phyloP scores from a whole-genome alignment of 2,888 invertebrate genomes.

The Suillia variegata region DNA sequence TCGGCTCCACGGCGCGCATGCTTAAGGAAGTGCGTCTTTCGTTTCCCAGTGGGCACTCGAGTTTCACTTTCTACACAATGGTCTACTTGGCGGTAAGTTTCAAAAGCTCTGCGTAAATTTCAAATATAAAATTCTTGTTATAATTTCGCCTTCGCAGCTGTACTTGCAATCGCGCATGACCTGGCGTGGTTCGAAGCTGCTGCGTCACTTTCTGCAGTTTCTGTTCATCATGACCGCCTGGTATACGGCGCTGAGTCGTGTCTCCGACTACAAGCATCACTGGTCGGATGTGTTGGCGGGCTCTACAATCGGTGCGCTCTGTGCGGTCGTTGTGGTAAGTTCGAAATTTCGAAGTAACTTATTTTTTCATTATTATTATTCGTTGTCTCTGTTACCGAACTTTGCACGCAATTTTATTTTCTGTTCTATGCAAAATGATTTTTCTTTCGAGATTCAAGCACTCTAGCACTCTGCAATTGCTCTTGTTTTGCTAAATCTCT shows the following conservation, averaged over 20 bases:
- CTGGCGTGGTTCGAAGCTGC: slow-evolving; percentile 79
- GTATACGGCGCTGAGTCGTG: slow-evolving; percentile 86
- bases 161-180: slow-evolving; percentile 86
- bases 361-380: slow-evolving; percentile 6
- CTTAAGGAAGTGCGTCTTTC: slow-evolving; percentile 82
- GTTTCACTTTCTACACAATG: slow-evolving; percentile 87
- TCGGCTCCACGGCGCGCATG: slow-evolving; percentile 63
- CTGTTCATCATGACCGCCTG: slow-evolving; percentile 78
- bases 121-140: not conserved
- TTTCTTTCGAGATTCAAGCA: not conserved
- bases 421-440: too few species aligned
- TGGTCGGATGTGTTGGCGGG: slow-evolving; percentile 96
- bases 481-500: not conserved
- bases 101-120: slow-evolving; percentile 8
- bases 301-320: slow-evolving; percentile 69
- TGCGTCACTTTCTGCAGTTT: slow-evolving; percentile 86
- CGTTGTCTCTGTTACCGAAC: not conserved
- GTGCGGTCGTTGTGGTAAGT: slow-evolving; percentile 75
- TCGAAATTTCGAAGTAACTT: slow-evolving; percentile 7
- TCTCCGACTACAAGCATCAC: slow-evolving; percentile 97
- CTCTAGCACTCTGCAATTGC: slow-evolving; percentile 1
- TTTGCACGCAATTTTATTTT: too few species aligned
- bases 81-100: slow-evolving; percentile 80
- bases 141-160: slow-evolving; percentile 66
- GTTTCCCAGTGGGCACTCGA: slow-evolving; percentile 91